Conservation (phyloP, 2,888 invertebrate species). For the Xestoiulus laeticollis region DNA sequence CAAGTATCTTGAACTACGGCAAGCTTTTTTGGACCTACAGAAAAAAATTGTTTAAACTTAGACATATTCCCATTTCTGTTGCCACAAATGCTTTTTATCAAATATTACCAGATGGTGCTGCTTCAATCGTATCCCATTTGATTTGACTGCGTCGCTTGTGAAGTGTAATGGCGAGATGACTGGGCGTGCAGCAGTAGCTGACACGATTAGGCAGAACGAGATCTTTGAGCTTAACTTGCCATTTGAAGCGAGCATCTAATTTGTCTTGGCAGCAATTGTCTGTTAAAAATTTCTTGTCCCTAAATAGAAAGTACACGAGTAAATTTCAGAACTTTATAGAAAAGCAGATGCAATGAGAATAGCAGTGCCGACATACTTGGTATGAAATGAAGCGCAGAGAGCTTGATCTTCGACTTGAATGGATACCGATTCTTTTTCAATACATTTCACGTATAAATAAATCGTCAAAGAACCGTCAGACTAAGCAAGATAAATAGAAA, state of each 20-base stretch:
- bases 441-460: conserved; percentile 28
- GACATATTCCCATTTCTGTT: background rate
- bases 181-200: background rate
- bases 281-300: conserved; percentile 39
- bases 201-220: background rate
- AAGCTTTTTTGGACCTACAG: background rate
- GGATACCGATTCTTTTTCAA: conserved; percentile 6
- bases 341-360: background rate
- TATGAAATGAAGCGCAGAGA: background rate
- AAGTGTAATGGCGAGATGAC: conserved; percentile 31
- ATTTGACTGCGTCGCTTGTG: background rate
- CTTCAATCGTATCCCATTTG: conserved; percentile 50
- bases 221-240: conserved; percentile 42
- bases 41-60: background rate
- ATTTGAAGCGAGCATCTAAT: conserved; percentile 1
- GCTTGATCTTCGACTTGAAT: conserved; percentile 24
- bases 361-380: background rate
- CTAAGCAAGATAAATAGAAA: background rate
- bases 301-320: conserved; percentile 3
- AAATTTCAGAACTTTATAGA: background rate
- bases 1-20: conserved; percentile 13
- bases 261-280: background rate
- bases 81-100: background rate
- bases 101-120: background rate
- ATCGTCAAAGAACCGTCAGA: background rate